Percentiles rank a stretch among this genome's conserved stretches.
Conservation (phyloP, 2,888 invertebrate species). For the Psylliodes chrysocephalus region DNA sequence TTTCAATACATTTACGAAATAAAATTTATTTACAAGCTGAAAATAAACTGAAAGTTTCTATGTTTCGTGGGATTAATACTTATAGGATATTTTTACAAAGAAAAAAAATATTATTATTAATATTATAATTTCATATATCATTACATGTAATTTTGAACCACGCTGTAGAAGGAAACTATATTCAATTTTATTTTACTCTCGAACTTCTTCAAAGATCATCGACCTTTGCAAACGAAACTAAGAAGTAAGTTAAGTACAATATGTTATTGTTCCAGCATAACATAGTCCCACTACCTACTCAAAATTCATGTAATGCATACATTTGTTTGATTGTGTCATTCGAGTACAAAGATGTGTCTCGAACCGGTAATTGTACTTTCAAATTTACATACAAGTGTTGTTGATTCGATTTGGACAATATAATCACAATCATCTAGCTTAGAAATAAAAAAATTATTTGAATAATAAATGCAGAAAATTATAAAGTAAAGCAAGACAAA, state of each 20-base stretch:
- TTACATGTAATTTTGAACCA: background rate
- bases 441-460: too few relatives aligned
- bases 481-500: too few relatives aligned
- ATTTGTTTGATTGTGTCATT: conserved; percentile 35
- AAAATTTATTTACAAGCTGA: too few relatives aligned
- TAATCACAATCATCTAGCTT: too few relatives aligned
- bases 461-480: too few relatives aligned
- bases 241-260: conserved; percentile 22
- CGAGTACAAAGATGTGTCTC: conserved; percentile 18
- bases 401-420: too few relatives aligned
- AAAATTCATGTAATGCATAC: conserved; percentile 32
- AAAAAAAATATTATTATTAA: too few relatives aligned
- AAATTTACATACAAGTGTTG: conserved; percentile 12
- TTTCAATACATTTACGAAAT: too few relatives aligned
- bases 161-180: background rate
- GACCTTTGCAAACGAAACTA: conserved; percentile 22
- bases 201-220: conserved; percentile 5
- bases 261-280: conserved; percentile 27
- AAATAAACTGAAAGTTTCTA: too few relatives aligned
- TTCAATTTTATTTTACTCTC: conserved; percentile 10
- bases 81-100: too few relatives aligned
- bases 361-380: conserved; percentile 26
- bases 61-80: too few relatives aligned
- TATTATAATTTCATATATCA: too few relatives aligned
- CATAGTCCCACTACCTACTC: conserved; percentile 29